Conservation (phyloP, 2,113 vertebrate species). For the Mormoops blainvillei region DNA sequence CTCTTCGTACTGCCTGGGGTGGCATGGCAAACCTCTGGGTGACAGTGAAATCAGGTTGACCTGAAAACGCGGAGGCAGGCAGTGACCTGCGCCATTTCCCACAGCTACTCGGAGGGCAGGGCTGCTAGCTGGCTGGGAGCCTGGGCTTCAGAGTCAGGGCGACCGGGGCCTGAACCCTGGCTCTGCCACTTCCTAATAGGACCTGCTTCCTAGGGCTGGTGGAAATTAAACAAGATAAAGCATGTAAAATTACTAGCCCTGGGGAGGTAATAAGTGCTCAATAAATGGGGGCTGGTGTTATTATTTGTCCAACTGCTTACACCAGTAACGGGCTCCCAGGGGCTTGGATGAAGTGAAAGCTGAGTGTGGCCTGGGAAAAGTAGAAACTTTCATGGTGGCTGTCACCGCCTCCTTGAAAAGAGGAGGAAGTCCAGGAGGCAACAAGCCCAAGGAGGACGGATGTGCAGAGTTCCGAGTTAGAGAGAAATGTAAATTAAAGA, state of each 20-base stretch:
- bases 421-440: background rate
- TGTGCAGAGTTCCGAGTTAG: background rate
- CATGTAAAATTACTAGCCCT: background rate
- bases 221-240: background rate
- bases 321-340: background rate
- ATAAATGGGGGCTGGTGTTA: background rate
- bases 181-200: background rate
- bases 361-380: background rate
- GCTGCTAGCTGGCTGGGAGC: background rate
- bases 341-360: background rate
- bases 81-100: background rate
- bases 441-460: background rate
- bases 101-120: background rate
- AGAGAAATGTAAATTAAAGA: background rate
- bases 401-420: background rate
- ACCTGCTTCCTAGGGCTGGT: background rate
- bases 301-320: background rate
- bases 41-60: background rate
- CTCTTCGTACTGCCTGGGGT: background rate
- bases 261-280: background rate
- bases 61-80: background rate
- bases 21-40: background rate
- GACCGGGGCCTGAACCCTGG: background rate
- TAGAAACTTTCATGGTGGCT: background rate
- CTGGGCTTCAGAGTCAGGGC: background rate